Percentiles rank a stretch among this genome's conserved stretches.
Conservation (phyloP, 2,797 vertebrate species). For the Ispidina picta region DNA sequence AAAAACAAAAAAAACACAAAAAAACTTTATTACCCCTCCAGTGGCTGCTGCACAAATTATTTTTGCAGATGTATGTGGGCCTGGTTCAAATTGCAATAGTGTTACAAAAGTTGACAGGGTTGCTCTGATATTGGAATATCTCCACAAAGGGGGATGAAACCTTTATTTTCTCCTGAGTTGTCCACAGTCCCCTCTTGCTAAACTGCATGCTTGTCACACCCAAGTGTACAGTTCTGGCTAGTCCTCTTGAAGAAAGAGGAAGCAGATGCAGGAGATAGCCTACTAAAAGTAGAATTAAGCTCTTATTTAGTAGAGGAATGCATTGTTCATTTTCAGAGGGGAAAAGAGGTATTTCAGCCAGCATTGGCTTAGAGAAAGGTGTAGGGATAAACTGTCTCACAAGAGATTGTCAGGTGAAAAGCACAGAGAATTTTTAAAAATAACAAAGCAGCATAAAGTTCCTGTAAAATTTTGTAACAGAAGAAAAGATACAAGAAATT, state of each 20-base stretch:
- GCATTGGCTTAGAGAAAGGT: background rate
- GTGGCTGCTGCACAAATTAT: conserved; percentile 30
- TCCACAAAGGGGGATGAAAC: background rate
- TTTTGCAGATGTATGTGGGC: conserved; percentile 40
- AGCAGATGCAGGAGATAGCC: background rate
- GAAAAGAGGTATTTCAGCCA: background rate
- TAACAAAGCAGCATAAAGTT: background rate
- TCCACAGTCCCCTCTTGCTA: background rate
- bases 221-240: background rate
- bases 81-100: conserved; percentile 35
- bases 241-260: background rate
- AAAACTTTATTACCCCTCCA: conserved; percentile 36
- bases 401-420: background rate
- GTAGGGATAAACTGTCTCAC: background rate
- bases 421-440: background rate
- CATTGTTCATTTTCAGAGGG: background rate
- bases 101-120: background rate
- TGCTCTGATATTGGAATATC: background rate
- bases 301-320: background rate
- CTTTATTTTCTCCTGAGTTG: background rate
- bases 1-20: too few relatives aligned
- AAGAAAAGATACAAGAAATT: background rate
- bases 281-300: background rate
- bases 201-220: background rate
- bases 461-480: background rate